Evolutionary conservation across 2,113 vertebrate species (phyloP), one percentile per base, ranked within the genome.

Genomic region (Maccullochella peelii): DNA sequence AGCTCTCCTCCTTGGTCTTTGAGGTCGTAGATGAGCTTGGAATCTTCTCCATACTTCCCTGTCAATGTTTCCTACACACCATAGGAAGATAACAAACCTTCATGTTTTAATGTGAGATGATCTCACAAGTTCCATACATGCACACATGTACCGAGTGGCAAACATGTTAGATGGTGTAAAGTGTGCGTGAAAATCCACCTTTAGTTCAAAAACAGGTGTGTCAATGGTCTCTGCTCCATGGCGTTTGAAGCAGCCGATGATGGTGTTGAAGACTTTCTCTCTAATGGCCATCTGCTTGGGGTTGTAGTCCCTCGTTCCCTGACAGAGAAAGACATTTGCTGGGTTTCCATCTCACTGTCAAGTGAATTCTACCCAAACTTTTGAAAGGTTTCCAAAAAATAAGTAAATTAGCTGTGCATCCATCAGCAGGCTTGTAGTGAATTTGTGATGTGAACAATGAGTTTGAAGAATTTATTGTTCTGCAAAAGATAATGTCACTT

Each of bases 1-100:
- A 99, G 95, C 92, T 99, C 98, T 77, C 98, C 98, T 73, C 98
- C 98, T 86, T 99, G 98, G 88, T 99, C 98, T 77, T 99, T 98
- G 27, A 99, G 95, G 86, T 99, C 98, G 0, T 99, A 99, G 91
- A 99, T 99, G 76, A 99, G 97, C 89, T 99, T 99, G 0, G 98
- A 99, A 79, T 99, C 98, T 91, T 99, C 98, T 4, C 98, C 98
- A 0, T 99, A 99, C 79, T 99, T 99, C 69, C 98, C 98, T 0
- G 95, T 99, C 82, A 99, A 62, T 0, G 98, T 99, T 95, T 99
- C 98, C 98, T 99, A 30, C 15, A 90, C 38, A 69, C 23, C 83
- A 78, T 14, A 77, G 3, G 6, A 30, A 67, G 12, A 67, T 1
- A 23, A 9, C 1, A n/a, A 30, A 27, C 25, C 0, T 40, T n/a